Evolutionary conservation across 2,888 invertebrate species (phyloP).

Genomic region (Polyommatus iphigenia): DNA sequence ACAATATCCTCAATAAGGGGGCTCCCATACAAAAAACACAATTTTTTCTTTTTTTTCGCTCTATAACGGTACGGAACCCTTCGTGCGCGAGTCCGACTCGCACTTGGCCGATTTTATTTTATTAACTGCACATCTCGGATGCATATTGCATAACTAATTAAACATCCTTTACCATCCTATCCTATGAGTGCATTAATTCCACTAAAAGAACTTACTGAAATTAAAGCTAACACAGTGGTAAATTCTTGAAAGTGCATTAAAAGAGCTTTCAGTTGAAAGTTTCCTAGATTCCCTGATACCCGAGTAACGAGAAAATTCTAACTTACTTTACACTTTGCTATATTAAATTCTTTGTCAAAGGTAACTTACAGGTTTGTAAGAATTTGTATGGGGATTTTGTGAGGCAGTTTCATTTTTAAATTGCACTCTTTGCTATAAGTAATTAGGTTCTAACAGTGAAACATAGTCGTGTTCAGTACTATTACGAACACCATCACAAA

Average conservation of each 20-base stretch:
- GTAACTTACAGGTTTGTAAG: background rate
- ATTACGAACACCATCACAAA: too few species aligned
- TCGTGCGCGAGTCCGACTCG: too few species aligned
- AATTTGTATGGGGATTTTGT: conserved; percentile 23
- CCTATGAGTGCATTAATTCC: background rate
- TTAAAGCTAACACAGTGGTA: background rate
- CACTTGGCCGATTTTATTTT: too few species aligned
- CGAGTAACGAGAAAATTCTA: conserved; percentile 24
- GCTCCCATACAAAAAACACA: too few species aligned
- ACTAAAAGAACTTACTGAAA: background rate
- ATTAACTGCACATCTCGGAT: background rate
- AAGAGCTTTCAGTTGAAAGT: background rate
- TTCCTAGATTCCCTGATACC: background rate
- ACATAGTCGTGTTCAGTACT: too few species aligned
- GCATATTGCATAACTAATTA: background rate
- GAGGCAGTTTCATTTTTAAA: background rate
- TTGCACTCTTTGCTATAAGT: background rate
- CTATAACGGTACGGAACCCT: too few species aligned
- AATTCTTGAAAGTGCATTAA: conserved; percentile 7
- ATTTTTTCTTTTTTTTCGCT: too few species aligned
- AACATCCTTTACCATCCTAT: background rate
- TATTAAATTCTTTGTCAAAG: conserved; percentile 10
- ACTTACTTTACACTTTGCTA: conserved; percentile 13
- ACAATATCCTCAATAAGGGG: too few species aligned
- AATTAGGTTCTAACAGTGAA: too few species aligned